These are phyloP conservation scores for Crocidura indochinensis DNA, from an alignment of 2,797 vertebrate species.

Conservation along the genomic window DNA sequence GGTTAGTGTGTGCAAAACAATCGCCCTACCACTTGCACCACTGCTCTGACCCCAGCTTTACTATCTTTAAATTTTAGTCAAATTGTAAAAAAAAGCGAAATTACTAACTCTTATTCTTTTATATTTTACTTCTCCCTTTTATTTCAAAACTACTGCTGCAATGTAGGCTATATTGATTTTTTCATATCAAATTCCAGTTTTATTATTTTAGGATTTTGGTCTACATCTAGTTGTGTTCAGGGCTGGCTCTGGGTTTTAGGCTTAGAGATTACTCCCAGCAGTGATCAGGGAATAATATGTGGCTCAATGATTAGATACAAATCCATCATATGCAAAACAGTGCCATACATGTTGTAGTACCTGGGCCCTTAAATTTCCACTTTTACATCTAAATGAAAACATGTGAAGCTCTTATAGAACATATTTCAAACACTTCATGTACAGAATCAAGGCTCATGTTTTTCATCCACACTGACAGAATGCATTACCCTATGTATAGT, in stretches of 20 bases:
- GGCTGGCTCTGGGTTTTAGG: too few relatives aligned
- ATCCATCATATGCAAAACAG: too few relatives aligned
- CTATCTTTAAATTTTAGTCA: constrained; percentile 57
- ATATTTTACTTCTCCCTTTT: not conserved
- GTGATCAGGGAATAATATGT: too few relatives aligned
- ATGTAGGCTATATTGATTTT: constrained; percentile 26
- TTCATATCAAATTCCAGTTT: constrained; percentile 32
- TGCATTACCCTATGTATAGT: not conserved
- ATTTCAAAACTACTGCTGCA: constrained; percentile 43
- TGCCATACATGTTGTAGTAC: too few relatives aligned
- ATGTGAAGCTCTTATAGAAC: not conserved
- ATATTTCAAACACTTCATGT: not conserved
- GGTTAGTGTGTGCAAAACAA: too few relatives aligned
- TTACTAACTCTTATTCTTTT: too few relatives aligned
- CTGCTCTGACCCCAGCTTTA: too few relatives aligned
- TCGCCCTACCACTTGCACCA: too few relatives aligned
- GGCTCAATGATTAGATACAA: too few relatives aligned
- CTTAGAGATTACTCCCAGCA: too few relatives aligned
- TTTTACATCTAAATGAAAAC: constrained; percentile 57
- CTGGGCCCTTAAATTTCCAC: not conserved
- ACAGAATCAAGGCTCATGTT: constrained; percentile 41
- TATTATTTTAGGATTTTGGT: too few relatives aligned
- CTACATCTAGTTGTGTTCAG: too few relatives aligned
- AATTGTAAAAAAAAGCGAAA: constrained; percentile 51
- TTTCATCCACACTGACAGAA: not conserved